Evolutionary conservation across 2,797 vertebrate species (phyloP), one percentile per base, ranked within the genome.

Genomic region (Taeniopygia guttata): DNA sequence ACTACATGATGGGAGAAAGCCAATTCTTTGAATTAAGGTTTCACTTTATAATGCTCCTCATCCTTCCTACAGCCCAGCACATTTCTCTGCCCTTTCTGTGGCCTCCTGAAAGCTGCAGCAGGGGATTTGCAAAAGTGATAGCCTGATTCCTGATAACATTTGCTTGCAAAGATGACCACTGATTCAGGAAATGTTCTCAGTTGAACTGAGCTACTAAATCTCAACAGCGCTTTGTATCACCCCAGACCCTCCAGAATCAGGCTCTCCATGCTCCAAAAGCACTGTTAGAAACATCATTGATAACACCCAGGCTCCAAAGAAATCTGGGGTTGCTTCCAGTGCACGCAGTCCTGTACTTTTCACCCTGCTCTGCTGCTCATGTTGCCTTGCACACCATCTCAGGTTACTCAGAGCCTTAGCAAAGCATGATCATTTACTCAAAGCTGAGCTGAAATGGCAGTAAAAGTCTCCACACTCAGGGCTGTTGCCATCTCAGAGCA

Each of bases 1-100:
- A 89, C 72, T 38, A 81, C 76, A 75, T 11, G 66, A 85, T 36
- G 46, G 46, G 54, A 87, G 86, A 95, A 88, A 83, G 49, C 23
- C 64, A 83, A 75, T 91, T 87, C 48, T 32, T 91, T 0, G 1
- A 89, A 92, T 76, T 49, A 87, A 83, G 11, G 13, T 49, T 90
- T 89, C 49, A 21, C 25, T 80, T 34, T 23, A 25, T 66, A 55
- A 43, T 0, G 1, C 38, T 78, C 49, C 49, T 85, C n/a, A 12
- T 68, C 69, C 56, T 73, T n/a, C 51, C 56, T 34, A 3, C 0
- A 4, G 2, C 43, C 51, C 38, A 68, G 34, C 13, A 69, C 2
- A 2, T 59, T 72, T 42, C 30, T 72, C 55, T 52, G 8, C 58
- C 70, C 43, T 62, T 52, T 29, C 49, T 25, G 30, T 10, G n/a